These are phyloP conservation scores for Steinernema carpocapsae DNA, from an alignment of 2,888 invertebrate genomes.

Conservation along the genomic window DNA sequence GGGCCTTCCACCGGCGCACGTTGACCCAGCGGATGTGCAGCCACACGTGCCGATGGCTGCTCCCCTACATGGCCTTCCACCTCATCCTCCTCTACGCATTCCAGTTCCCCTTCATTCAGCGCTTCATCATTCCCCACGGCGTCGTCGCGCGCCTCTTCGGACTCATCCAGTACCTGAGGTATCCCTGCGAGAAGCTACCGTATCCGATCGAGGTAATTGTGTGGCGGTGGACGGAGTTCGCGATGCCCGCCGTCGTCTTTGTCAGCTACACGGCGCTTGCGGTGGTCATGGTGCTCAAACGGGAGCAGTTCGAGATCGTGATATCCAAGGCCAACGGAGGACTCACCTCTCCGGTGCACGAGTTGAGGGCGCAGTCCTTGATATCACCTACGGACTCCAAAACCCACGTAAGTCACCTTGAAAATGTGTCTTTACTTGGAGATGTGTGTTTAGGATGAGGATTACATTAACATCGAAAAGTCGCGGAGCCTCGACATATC, in stretches of 20 bases:
- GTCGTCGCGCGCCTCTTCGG: slow-evolving; percentile 10
- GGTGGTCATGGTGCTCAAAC: slow-evolving; percentile 24
- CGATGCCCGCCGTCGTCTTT: slow-evolving; percentile 38
- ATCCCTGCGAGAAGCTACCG: slow-evolving; percentile 36
- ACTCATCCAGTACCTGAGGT: slow-evolving; percentile 12
- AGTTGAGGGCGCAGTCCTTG: slow-evolving; percentile 12
- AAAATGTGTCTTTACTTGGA: too few relatives aligned
- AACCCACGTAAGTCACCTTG: too few relatives aligned
- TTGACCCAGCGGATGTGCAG: not conserved
- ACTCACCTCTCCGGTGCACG: not conserved
- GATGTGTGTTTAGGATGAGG: not conserved
- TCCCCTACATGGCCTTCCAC: slow-evolving; percentile 8
- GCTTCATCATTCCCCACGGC: slow-evolving; percentile 15
- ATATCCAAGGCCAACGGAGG: not conserved
- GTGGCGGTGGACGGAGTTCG: slow-evolving; percentile 44
- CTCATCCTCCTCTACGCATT: slow-evolving; percentile 14
- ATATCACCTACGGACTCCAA: not conserved
- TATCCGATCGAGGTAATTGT: slow-evolving; percentile 39
- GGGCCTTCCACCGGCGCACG: slow-evolving; percentile 13
- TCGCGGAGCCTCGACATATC: slow-evolving; percentile 8
- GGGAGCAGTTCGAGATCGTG: slow-evolving; percentile 33
- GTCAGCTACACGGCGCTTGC: slow-evolving; percentile 39
- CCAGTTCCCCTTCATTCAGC: slow-evolving; percentile 18
- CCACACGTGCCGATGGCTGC: slow-evolving; percentile 11
- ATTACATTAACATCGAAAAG: slow-evolving; percentile 21